A percentile compares a stretch with the other conserved stretches of the same genome.
phyloP scores from a whole-genome alignment of 2,797 vertebrate genomes.

The Sebastes vulpes region DNA sequence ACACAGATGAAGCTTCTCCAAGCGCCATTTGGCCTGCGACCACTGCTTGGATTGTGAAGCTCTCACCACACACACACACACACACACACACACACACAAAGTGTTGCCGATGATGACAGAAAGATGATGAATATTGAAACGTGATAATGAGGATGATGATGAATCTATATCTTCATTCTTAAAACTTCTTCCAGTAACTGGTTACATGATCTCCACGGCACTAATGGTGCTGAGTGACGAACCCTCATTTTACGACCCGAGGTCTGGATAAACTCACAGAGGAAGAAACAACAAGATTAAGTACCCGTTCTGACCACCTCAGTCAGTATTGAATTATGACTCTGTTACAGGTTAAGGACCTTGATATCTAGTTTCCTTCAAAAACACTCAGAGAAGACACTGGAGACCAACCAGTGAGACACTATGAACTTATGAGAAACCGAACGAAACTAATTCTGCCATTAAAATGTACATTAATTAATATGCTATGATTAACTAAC shows the following conservation, averaged over 20 bases:
- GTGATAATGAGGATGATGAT: background rate
- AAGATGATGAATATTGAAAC: background rate
- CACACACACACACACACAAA: background rate
- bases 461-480: background rate
- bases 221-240: background rate
- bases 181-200: background rate
- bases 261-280: background rate
- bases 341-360: background rate
- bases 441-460: background rate
- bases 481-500: background rate
- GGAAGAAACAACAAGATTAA: background rate
- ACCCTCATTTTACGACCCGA: background rate
- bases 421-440: background rate
- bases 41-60: conserved; percentile 38
- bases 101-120: background rate
- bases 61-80: conserved; percentile 5
- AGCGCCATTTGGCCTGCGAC: conserved; percentile 64
- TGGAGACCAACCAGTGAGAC: background rate
- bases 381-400: background rate
- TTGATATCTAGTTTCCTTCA: background rate
- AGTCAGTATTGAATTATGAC: background rate
- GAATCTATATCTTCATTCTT: background rate
- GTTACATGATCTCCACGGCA: background rate
- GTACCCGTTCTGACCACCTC: background rate
- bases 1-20: conserved; percentile 63